Evolutionary conservation across 2,888 invertebrate genomes (phyloP), one percentile per base, ranked within the genome.

Genomic region (Falcaria lacertinaria): DNA sequence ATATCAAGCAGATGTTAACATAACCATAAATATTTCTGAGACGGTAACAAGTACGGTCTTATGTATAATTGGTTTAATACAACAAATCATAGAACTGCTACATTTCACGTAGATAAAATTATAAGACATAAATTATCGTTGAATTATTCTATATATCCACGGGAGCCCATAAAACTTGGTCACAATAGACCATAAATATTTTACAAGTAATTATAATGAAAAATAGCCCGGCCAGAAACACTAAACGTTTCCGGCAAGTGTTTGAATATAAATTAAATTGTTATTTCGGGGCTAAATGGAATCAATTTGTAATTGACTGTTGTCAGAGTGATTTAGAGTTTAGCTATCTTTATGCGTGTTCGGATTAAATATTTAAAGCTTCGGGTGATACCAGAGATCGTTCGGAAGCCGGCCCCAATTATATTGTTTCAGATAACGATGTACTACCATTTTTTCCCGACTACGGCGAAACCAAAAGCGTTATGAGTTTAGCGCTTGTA

Each of bases 121-220:
- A 74, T 74, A 64, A 70, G 58, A 70, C 68, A 75, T 78, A 79
- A 83, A 81, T n/a, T 81, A 19, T 19, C 72, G 74, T 58, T 69
- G 61, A 74, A 74, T 76, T 66, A 75, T 76, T 74, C 58, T 63
- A 52, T 46, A 50, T 44, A 34, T 34, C 5, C 67, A 50, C 65
- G 66, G 58, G 64, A 59, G 66, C 51, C 56, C 56, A 68, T 74
- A 77, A 80, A 76, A 80, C 69, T 55, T 52, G 54, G 60, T 59
- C 65, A 85, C 84, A 86, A 87, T 84, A 59, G 78, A 46, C 76
- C 56, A 82, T 85, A 84, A 86, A 86, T 85, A 82, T 78, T 77
- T 77, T 81, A 80, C 64, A 73, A 74, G 79, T 81, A 85, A 86
- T 87, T 84, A 81, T 75, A 76, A 79, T 81, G 81, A 85, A 77